Base-by-base conservation (phyloP, 2,888 invertebrate species). In the Cybosia mesomella region DNA sequence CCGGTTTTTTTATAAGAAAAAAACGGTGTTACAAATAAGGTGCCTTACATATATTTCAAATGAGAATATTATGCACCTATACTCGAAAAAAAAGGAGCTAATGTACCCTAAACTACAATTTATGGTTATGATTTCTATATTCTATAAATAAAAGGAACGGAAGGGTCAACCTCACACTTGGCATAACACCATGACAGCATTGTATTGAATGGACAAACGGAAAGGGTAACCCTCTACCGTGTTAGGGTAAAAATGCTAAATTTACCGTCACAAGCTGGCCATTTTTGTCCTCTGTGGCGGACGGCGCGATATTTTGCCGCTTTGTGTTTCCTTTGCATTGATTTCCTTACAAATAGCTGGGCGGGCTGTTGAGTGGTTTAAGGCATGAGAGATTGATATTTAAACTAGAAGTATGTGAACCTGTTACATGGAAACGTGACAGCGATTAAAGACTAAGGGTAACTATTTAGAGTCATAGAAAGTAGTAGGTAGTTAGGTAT, bases 241-340 rank as follows among this genome's bases (percentile, higher is more conserved):
- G 67, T 66, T 66, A 61, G 76, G 84, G 81, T 77, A 84, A 82
- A 85, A 87, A 90, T 90, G 89, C 86, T 89, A 91, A 93, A 92
- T 91, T 89, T 88, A 87, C 87, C 88, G 88, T 82, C 88, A 86
- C 84, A 79, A 82, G 82, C 87, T 89, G 91, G 90, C 87, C 91
- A 89, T 89, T 88, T 86, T 81, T 85, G 87, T 89, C 88, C 85
- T 90, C 91, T 92, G 92, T 81, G 87, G 91, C 90, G 89, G 93
- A 93, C 90, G 85, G 86, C 85, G 88, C 86, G 89, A 91, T 92
- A 91, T 93, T 92, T 91, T 89, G 87, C 87, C 87, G 87, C 88
- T 90, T 92, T 92, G 91, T 89, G 88, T 91, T 92, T 92, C 88
- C 91, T 89, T 88, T 87, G 87, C 88, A 88, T 86, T 88, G 91